A percentile compares a stretch with the other conserved stretches of the same genome.
Evolutionary conservation across 1,140 invertebrate species (phyloP).

Genomic region (Antheraea pernyi): DNA sequence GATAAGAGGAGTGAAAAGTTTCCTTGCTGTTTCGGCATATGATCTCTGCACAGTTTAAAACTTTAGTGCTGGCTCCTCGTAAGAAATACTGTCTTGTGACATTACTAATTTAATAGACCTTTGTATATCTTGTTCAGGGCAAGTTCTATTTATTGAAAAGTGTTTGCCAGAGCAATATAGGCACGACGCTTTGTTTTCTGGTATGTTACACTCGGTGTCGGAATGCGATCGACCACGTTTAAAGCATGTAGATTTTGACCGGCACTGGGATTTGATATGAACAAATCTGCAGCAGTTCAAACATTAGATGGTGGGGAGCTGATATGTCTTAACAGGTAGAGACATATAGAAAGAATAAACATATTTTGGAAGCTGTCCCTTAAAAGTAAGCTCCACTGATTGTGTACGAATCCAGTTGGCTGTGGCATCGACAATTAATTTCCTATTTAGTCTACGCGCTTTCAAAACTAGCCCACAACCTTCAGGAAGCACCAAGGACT

Average conservation of each 20-base stretch:
- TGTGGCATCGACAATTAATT: background rate
- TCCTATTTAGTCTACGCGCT: conserved; percentile 17
- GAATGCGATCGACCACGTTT: conserved; percentile 15
- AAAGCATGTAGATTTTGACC: conserved; percentile 23
- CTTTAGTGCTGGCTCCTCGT: background rate
- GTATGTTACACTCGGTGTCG: background rate
- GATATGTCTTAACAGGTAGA: too few relatives aligned
- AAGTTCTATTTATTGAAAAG: too few relatives aligned
- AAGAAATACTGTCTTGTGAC: background rate
- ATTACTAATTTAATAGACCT: background rate
- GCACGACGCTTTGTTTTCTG: background rate
- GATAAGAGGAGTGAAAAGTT: background rate
- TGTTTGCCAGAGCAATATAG: background rate
- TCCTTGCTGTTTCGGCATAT: background rate
- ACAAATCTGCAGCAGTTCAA: conserved; percentile 23
- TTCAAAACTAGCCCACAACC: conserved; percentile 11
- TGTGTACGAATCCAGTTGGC: conserved; percentile 15
- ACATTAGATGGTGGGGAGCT: conserved; percentile 24
- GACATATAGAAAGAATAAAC: conserved; percentile 16
- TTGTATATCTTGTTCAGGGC: background rate
- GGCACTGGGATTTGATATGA: conserved; percentile 16
- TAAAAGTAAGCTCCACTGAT: conserved; percentile 14
- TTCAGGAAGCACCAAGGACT: background rate
- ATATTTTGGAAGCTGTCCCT: background rate
- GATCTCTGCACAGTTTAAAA: background rate